phyloP scores from a whole-genome alignment of 2,888 invertebrate species.

The Helicoverpa assulta region DNA sequence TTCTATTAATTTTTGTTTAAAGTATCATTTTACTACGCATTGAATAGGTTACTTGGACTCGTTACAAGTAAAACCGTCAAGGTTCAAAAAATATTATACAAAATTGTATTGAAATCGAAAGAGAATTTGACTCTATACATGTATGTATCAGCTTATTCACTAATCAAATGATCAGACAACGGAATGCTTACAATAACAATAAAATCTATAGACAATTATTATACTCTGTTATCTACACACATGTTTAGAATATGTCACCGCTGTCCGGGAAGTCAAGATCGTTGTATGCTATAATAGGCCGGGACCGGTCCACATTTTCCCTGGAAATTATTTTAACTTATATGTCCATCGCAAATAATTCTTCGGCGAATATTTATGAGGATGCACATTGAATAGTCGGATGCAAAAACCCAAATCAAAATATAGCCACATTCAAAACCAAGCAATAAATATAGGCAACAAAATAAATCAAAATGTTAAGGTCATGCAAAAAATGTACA shows the following conservation, averaged over 20 bases:
- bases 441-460: conserved; percentile 53
- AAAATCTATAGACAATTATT: conserved; percentile 46
- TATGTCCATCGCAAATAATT: conserved; percentile 56
- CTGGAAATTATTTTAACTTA: conserved; percentile 89
- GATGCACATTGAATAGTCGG: conserved; percentile 43
- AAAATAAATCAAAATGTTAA: conserved; percentile 73
- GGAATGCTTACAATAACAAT: conserved; percentile 64
- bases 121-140: conserved; percentile 23
- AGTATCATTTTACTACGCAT: conserved; percentile 2
- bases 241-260: conserved; percentile 93
- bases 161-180: conserved; percentile 51
- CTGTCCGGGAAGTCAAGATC: conserved; percentile 97
- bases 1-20: neutral
- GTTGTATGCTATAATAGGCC: conserved; percentile 96
- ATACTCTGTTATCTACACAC: conserved; percentile 55
- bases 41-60: neutral
- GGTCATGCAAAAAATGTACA: conserved; percentile 76
- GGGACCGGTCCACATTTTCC: conserved; percentile 92
- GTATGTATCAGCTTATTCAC: conserved; percentile 37
- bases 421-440: conserved; percentile 35
- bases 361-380: conserved; percentile 35
- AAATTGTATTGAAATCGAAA: conserved; percentile 29
- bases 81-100: conserved; percentile 14
- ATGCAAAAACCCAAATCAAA: conserved; percentile 34
- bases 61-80: neutral